Base-by-base conservation (phyloP, 1,140 invertebrate species). In the Eriosoma lanigerum region DNA sequence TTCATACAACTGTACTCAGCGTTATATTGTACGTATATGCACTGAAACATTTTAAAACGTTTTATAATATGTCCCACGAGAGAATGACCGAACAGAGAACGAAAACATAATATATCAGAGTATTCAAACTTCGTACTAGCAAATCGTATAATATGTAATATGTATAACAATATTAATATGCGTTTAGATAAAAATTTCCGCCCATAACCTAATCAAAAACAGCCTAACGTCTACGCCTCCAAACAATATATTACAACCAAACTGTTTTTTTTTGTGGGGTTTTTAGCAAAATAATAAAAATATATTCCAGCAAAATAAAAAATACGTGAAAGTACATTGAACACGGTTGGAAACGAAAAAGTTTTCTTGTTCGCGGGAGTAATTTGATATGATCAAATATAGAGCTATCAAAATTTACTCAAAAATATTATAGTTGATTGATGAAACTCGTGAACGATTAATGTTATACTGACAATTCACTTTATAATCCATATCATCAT, bases 41-140 rank as follows among this genome's bases (percentile, higher is more conserved):
- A 8, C 21, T 24, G 66, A 8, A 24, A 26, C 21, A 15, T 44
- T 68, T 68, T 68, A 68, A 68, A 68, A 68, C 64, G 64, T 68
- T 68, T 48, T 68, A 48, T 48, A 68, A 68, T 68, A 68, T 13
- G 66, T 68, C 66, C 66, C 66, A 26, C 44, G 66, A 68, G 66
- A 48, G 46, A 68, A 68, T 48, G 38, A 48, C 66, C 21, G 44
- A 68, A 17, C 32, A 15, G 64, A 15, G 21, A 68, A 68, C 66
- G 44, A 26, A 64, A 68, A 68, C 64, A 46, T 44, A 46, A n/a
- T n/a, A n/a, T n/a, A 46, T 12, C 32, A 24, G 38, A 24, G 38
- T 48, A 21, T 38, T 38, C n/a, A n/a, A n/a, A n/a, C n/a, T n/a
- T n/a, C n/a, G n/a, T n/a, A n/a, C n/a, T n/a, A n/a, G n/a, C n/a